Conservation (phyloP, 92 coral and sea anemone genomes). For the Porites evermanni region DNA sequence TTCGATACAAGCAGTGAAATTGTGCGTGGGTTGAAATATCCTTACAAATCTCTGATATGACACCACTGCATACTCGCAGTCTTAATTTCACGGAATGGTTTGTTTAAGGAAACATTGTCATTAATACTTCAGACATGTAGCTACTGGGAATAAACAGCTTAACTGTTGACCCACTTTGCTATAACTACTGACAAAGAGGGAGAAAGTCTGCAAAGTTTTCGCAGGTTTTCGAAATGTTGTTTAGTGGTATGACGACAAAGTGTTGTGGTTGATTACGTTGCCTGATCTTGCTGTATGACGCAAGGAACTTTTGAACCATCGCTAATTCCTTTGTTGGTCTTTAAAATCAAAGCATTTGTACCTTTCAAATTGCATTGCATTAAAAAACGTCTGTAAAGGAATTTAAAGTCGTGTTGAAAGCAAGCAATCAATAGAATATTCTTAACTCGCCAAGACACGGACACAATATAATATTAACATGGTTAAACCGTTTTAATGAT, state of each 20-base stretch:
- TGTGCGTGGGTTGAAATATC: constrained; percentile 18
- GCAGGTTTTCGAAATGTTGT: not conserved
- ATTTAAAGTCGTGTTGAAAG: not conserved
- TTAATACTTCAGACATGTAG: not conserved
- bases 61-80: not conserved
- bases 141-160: not conserved
- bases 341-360: not conserved
- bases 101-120: constrained; percentile 1
- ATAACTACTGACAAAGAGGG: not conserved
- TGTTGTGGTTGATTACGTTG: not conserved
- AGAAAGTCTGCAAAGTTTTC: not conserved
- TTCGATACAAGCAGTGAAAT: not conserved
- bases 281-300: constrained; percentile 1
- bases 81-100: constrained; percentile 11
- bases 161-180: not conserved
- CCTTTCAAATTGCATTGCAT: constrained; percentile 6
- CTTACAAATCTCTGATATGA: not conserved
- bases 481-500: constrained; percentile 6
- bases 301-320: constrained; percentile 8
- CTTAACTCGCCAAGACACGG: not conserved
- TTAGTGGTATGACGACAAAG: not conserved
- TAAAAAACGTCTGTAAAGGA: not conserved
- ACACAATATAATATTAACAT: not conserved
- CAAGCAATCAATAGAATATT: not conserved
- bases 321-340: not conserved